Base-by-base conservation (phyloP, 1,140 invertebrate genomes). In the Dinothrombium tinctorium region DNA sequence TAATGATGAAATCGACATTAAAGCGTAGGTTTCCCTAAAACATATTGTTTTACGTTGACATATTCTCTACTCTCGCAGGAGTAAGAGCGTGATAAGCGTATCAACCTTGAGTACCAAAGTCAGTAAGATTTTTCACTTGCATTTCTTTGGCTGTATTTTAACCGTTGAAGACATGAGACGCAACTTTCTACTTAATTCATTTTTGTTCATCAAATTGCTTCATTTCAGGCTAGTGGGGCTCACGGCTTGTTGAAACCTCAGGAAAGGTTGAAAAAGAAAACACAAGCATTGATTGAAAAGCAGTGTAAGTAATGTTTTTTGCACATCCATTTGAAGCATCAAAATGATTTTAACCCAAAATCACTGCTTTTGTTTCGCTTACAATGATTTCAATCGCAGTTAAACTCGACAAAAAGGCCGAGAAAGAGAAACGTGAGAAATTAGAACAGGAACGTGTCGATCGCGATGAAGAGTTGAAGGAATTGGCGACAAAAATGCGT, bases 221-320 rank as follows among this genome's bases (percentile, higher is more conserved):
- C 17, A 12, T 32, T 32, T 32, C 29, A 15, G n/a, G 29, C 4
- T 14, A 32, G 17, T 14, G 29, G 29, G 17, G 5, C 17, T 17
- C n/a, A 32, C 5, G 4, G 29, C 17, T 4, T 32, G 29, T 12
- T 4, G n/a, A 7, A 5, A 32, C 29, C 5, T 7, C 29, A 6
- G 17, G 33, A 36, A 11, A 19, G 17, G 23, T 15, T 36, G 33
- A 36, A 36, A 17, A 36, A 21, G n/a, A 36, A 36, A 17, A 36
- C 33, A 9, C 33, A 36, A 21, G 33, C 33, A 8, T 22, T 36
- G 8, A 9, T 36, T 7, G 33, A 36, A 36, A 19, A 22, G 1
- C 33, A 36, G 14, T 36, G 33, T 36, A 36, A 36, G 8, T 36
- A n/a, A n/a, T n/a, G n/a, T n/a, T n/a, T n/a, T n/a, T n/a, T n/a